Base-by-base conservation (phyloP, 2,797 vertebrate species). In the Fistularia commersonii region DNA sequence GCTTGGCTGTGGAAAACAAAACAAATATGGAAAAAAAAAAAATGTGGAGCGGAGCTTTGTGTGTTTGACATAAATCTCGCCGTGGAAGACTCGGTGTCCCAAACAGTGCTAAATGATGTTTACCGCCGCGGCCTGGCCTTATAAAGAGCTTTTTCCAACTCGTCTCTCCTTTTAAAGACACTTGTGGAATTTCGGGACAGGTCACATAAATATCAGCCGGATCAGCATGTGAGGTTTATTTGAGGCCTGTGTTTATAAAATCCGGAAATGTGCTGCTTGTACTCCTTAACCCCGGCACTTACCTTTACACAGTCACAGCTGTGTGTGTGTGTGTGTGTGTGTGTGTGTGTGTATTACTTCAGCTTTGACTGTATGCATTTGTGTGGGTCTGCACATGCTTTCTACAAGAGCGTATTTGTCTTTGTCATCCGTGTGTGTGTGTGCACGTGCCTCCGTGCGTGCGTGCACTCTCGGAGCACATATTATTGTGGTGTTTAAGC, bases 101-200 rank as follows among this genome's bases (percentile, higher is more conserved):
- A 92, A 93, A 92, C 89, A 88, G 76, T 64, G 76, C 76, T 87
- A 74, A 89, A 90, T 87, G 87, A 76, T 91, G 91, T 92, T 93
- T 93, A 92, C 90, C 87, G 88, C 89, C 63, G 81, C 47, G 69
- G 82, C 80, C 85, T 91, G 87, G 88, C 83, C 93, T 92, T 94
- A 94, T 93, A 93, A 85, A 95, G 93, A 42, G 63, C 84, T 92
- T 92, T 92, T 89, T 88, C 79, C 81, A 71, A 89, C 87, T 87
- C 32, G 36, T 81, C 78, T 90, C 77, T 82, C 90, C 92, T 93
- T 94, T 91, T 93, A 93, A 92, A 93, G 93, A 85, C 91, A 82
- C 82, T 84, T 88, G 51, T 77, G 88, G 86, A 89, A 87, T 93
- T 92, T 93, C 79, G 79, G 83, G 79, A 88, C 81, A 68, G 68